A percentile compares a stretch with the other conserved stretches of the same genome.
phyloP scores from a whole-genome alignment of 2,888 invertebrate species.

The Drosophila suboccidentalis region DNA sequence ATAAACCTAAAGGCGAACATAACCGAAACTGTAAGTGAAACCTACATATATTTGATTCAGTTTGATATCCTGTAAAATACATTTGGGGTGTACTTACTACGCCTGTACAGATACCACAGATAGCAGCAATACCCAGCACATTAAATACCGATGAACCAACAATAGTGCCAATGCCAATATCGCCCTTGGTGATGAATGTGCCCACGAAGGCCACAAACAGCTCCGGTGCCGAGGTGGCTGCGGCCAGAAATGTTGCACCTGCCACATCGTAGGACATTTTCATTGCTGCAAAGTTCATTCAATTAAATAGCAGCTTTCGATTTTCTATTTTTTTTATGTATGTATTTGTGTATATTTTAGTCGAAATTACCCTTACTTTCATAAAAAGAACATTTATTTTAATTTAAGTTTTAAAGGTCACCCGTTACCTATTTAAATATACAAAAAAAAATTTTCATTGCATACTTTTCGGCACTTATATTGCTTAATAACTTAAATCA shows the following conservation, averaged over 20 bases:
- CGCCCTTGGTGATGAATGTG: conserved; percentile 92
- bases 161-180: conserved; percentile 93
- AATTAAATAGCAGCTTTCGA: neutral
- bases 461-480: too few species aligned
- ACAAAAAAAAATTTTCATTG: too few species aligned
- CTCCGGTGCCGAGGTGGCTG: conserved; percentile 96
- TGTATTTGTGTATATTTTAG: too few species aligned
- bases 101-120: conserved; percentile 90
- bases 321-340: neutral
- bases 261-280: conserved; percentile 94
- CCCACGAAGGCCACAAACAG: conserved; percentile 94
- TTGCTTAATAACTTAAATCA: too few species aligned
- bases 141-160: conserved; percentile 94
- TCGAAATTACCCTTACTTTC: too few species aligned
- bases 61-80: too few species aligned
- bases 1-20: too few species aligned
- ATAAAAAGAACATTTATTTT: too few species aligned
- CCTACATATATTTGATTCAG: too few species aligned
- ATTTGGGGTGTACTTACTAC: conserved; percentile 81
- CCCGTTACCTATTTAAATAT: too few species aligned
- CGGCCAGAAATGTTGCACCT: conserved; percentile 96
- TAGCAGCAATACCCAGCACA: conserved; percentile 91
- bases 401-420: too few species aligned
- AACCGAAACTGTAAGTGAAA: too few species aligned
- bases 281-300: conserved; percentile 86